Base-by-base conservation (phyloP, 2,797 vertebrate species). In the Benthosema pterotum region DNA sequence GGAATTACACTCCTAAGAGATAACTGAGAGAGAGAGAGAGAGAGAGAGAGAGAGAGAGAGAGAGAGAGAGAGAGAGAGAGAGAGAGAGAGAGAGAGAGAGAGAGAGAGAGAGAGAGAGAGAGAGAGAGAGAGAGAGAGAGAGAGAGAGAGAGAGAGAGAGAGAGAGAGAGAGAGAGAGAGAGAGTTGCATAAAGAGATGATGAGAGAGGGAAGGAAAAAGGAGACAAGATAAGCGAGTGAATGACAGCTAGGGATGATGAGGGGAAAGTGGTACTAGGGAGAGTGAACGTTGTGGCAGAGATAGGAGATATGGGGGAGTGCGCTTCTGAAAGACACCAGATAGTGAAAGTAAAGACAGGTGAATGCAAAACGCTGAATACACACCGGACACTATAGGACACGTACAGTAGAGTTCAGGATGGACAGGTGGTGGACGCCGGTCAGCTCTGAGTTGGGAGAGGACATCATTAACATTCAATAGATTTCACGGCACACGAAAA, bases 1-100 rank as follows among this genome's bases (percentile, higher is more conserved):
- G 71, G 66, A 83, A 83, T 86, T 81, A 79, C 76, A 68, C 71
- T 65, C 60, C 84, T 60, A 28, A 43, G n/a, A 65, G 28, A 32
- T 14, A 28, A 11, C 18, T 84, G 80, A 65, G 80, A 79, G 54
- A 49, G 48, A 75, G 65, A 38, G 52, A 32, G 43, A 16, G 11
- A 25, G 18, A 19, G 28, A 43, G 46, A 42, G 28, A 48, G 46
- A 50, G 46, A 43, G 38, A 25, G 14, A 42, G 49, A 18, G 16
- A 28, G 17, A 11, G 18, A 25, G 52, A 15, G 2, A 56, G 56
- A 63, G 69, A 77, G 28, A 4, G 47, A 17, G 49, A 43, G 17
- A 16, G 18, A 25, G 52, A 16, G 3, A 56, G 56, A 65, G 69
- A 77, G 28, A 11, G 47, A 42, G 50, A 25, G 7, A 18, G 54